Evolutionary conservation across 1,140 invertebrate species (phyloP), one percentile per base, ranked within the genome.

Genomic region (Cecropterus lyciades): DNA sequence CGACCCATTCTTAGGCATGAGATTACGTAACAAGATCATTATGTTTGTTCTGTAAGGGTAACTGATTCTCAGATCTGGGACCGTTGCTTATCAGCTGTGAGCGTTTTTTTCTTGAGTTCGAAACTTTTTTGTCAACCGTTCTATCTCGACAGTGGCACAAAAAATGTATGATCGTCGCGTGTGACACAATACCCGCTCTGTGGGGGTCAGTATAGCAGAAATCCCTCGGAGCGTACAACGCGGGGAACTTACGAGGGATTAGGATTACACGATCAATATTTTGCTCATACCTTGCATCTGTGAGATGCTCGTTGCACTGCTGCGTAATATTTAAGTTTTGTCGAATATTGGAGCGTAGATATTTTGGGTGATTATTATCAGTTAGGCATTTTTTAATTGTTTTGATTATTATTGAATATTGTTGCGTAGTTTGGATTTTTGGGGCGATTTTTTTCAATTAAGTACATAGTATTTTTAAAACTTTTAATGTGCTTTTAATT

Each of bases 81-180:
- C 14, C 43, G 59, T 51, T 49, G 45, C 57, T 60, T 60, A 60
- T 60, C 57, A 60, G 57, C 57, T 60, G 57, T 37, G 11, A 60
- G 45, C 43, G 30, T 62, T 62, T 62, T 78, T 76, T 78, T 46
- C 51, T 51, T 15, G 17, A 57, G 24, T 17, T 57, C 14, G 33
- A 62, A 13, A 17, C 46, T 46, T 63, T 63, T 70, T 55, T 59
- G 60, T 17, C 42, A 56, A 33, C 37, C 67, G 33, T 37, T 69
- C 56, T 42, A 51, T 65, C 56, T 60, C 63, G 63, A 67, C 70
- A n/a, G n/a, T 45, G 66, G 65, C 45, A 17, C 11, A 78, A 78
- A 80, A 80, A 80, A 72, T 69, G 66, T 70, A 68, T 67, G 75
- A 67, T 72, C 68, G 67, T 65, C 71, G 78, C 69, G 75, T 77